Evolutionary conservation across 2,797 vertebrate species (phyloP), one percentile per base, ranked within the genome.

Genomic region (Microtus californicus): DNA sequence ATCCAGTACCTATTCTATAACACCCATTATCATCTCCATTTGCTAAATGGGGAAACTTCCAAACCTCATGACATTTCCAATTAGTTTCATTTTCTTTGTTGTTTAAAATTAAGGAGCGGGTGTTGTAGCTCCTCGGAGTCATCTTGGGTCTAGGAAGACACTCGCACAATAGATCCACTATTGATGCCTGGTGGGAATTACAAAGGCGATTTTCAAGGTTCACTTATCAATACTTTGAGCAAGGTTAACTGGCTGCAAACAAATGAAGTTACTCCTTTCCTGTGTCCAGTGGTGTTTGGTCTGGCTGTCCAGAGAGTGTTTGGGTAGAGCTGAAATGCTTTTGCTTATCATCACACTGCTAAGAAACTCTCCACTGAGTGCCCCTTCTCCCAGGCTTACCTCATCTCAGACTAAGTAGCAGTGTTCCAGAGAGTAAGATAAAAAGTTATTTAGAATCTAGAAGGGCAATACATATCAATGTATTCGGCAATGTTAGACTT

Each of bases 141-240:
- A 37, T 88, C 54, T 48, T 63, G 40, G 17, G 9, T 73, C 67
- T 15, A 34, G 56, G 31, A 93, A 80, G 54, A 65, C 6, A 51
- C 17, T 59, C 34, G 29, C 71, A 31, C 1, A 48, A 0, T 43
- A 13, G 73, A 21, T 85, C 29, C 27, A 23, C 6, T 89, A 48
- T 11, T 73, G 48, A 95, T 65, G 14, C 9, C 0, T 54, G 17
- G 13, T 40, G 19, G 54, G 15, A 65, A 85, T 0, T 63, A 27
- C 91, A 77, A 54, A 48, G 74, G 76, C 27, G 37, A n/a, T 40
- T 78, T 19, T 89, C 82, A 87, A 43, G 89, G 21, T 87, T 91
- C 2, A 51, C 21, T 1, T 1, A 19, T 43, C 37, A 51, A 27
- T 71, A 45, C 29, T 87, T 17, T 2, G 2, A 88, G 27, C 48